Conservation (phyloP, 1,140 invertebrate genomes). For the Andricus grossulariae region DNA sequence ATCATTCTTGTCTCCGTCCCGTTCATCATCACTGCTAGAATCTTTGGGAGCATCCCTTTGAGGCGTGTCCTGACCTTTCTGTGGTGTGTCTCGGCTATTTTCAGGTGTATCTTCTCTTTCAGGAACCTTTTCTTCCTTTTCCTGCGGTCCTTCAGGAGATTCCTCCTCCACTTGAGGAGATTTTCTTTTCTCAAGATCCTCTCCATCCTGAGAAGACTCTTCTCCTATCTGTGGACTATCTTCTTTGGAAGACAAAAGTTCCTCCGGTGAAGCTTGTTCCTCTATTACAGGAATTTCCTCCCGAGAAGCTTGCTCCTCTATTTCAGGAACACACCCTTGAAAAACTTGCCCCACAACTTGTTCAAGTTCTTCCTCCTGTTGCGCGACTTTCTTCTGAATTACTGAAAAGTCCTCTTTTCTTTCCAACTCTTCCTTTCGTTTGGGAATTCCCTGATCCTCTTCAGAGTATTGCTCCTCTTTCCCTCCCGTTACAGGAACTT, state of each 20-base stretch:
- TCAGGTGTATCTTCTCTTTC: slow-evolving; percentile 41
- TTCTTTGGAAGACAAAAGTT: neutral
- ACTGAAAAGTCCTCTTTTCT: neutral
- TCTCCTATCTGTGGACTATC: neutral
- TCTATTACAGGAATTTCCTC: neutral
- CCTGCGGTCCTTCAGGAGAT: slow-evolving; percentile 36
- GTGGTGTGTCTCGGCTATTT: slow-evolving; percentile 36
- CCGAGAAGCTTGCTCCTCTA: neutral
- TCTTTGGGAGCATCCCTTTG: slow-evolving; percentile 41
- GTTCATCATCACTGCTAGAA: slow-evolving; percentile 55
- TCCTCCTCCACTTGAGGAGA: slow-evolving; percentile 40
- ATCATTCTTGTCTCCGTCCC: slow-evolving; percentile 48
- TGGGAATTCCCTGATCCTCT: too few relatives aligned
- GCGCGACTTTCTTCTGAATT: neutral
- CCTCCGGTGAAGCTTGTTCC: neutral
- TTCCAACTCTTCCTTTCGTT: neutral
- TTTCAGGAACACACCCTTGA: neutral
- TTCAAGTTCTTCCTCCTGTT: neutral
- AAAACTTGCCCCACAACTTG: neutral
- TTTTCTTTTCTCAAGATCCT: neutral
- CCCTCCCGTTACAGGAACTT: too few relatives aligned
- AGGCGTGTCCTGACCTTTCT: slow-evolving; percentile 13
- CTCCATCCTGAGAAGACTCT: neutral
- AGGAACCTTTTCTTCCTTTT: slow-evolving; percentile 37
- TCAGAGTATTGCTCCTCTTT: too few relatives aligned